phyloP scores from a whole-genome alignment of 2,888 invertebrate species.

The Acanthoscelides obtectus region DNA sequence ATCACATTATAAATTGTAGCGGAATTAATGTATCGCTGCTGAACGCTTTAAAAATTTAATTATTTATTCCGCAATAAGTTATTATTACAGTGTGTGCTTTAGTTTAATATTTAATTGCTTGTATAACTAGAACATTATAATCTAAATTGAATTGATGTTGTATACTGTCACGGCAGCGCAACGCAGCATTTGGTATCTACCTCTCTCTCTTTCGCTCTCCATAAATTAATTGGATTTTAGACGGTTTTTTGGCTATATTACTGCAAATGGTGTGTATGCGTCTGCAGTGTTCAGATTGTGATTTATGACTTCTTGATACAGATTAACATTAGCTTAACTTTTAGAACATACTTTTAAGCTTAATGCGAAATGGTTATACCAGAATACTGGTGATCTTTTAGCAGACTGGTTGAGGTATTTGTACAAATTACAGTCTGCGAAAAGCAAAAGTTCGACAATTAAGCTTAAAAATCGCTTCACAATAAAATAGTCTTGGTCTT shows the following conservation, averaged over 20 bases:
- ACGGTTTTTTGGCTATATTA: background rate
- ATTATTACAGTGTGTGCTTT: slow-evolving; percentile 11
- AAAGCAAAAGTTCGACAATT: too few species aligned
- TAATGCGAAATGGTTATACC: too few species aligned
- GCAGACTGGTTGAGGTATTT: too few species aligned
- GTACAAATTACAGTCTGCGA: too few species aligned
- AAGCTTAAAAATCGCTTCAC: too few species aligned
- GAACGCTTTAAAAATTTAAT: slow-evolving; percentile 14
- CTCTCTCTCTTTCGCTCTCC: background rate
- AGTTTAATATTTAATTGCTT: slow-evolving; percentile 13
- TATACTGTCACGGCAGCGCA: background rate
- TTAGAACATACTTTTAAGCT: too few species aligned
- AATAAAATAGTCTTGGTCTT: too few species aligned
- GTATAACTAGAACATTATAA: slow-evolving; percentile 7
- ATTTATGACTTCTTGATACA: background rate
- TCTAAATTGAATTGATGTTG: slow-evolving; percentile 10
- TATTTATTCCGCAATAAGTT: slow-evolving; percentile 14
- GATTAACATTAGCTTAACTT: too few species aligned
- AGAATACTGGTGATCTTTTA: too few species aligned
- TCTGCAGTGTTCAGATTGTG: background rate
- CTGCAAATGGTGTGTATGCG: background rate
- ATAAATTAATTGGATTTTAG: background rate
- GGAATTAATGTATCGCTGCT: slow-evolving; percentile 16
- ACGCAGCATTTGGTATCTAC: background rate
- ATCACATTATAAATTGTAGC: slow-evolving; percentile 26